Conservation (phyloP, 2,113 vertebrate species). For the Arenaria interpres region DNA sequence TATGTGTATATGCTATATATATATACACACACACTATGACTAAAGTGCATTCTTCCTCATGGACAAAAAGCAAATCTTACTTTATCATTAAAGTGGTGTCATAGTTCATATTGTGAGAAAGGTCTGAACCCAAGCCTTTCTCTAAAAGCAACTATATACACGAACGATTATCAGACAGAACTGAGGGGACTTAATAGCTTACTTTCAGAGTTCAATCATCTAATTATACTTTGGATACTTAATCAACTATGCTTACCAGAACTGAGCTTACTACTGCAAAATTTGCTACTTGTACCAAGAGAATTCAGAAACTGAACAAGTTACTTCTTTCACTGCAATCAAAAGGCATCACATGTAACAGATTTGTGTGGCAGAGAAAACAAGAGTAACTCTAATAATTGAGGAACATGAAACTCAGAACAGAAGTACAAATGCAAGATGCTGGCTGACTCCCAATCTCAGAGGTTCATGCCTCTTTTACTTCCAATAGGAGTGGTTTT, state of each 20-base stretch:
- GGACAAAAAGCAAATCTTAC: not conserved
- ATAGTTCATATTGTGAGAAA: not conserved
- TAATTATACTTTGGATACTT: too few relatives aligned
- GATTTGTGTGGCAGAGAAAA: not conserved
- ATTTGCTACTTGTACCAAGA: not conserved
- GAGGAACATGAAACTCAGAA: not conserved
- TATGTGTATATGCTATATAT: too few relatives aligned
- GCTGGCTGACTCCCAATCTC: not conserved
- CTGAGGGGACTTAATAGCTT: not conserved
- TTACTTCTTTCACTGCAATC: not conserved
- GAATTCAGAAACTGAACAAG: not conserved
- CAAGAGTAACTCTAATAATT: not conserved
- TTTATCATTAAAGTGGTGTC: not conserved
- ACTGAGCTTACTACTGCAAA: not conserved
- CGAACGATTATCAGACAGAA: not conserved
- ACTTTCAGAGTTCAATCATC: too few relatives aligned
- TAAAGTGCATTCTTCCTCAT: not conserved
- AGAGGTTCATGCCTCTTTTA: not conserved
- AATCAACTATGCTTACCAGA: not conserved
- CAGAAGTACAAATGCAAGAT: not conserved
- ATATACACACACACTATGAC: too few relatives aligned
- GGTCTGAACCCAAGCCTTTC: rapidly evolving
- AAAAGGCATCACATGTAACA: not conserved
- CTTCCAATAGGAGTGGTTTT: not conserved
- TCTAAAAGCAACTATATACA: not conserved